Percentiles rank a stretch among this genome's conserved stretches.
Evolutionary conservation across 2,797 vertebrate genomes (phyloP).

Genomic region (Peromyscus nudipes): DNA sequence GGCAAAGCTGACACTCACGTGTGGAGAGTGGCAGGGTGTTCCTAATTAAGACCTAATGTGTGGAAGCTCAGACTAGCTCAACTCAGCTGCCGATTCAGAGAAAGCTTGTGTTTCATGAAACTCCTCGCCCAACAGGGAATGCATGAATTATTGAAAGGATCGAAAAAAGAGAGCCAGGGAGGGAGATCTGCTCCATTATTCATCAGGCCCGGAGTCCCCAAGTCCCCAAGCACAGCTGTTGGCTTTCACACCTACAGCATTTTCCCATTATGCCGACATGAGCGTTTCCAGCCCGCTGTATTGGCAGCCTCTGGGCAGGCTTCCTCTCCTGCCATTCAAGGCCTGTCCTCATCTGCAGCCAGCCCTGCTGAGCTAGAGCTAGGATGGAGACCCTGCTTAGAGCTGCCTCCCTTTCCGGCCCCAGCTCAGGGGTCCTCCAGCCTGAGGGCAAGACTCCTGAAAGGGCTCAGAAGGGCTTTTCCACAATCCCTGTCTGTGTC

Average conservation of each 20-base stretch:
- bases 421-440: neutral
- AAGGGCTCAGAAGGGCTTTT: neutral
- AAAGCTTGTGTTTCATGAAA: conserved; percentile 61
- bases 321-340: conserved; percentile 10
- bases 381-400: neutral
- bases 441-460: neutral
- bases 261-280: conserved; percentile 73
- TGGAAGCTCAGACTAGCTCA: conserved; percentile 4
- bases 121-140: neutral
- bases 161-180: conserved; percentile 47
- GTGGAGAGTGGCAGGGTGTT: neutral
- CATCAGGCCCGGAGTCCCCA: conserved; percentile 72
- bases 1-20: neutral
- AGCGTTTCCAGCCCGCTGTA: neutral
- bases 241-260: conserved; percentile 74
- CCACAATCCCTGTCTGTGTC: neutral
- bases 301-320: conserved; percentile 40
- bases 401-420: neutral
- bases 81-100: conserved; percentile 56
- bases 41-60: conserved; percentile 59
- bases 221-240: conserved; percentile 70
- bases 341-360: conserved; percentile 39
- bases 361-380: neutral
- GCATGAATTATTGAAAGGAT: conserved; percentile 77
- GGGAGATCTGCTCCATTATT: conserved; percentile 77